These are phyloP conservation scores for Atta texana DNA, from an alignment of 1,140 invertebrate species.

Conservation along the genomic window DNA sequence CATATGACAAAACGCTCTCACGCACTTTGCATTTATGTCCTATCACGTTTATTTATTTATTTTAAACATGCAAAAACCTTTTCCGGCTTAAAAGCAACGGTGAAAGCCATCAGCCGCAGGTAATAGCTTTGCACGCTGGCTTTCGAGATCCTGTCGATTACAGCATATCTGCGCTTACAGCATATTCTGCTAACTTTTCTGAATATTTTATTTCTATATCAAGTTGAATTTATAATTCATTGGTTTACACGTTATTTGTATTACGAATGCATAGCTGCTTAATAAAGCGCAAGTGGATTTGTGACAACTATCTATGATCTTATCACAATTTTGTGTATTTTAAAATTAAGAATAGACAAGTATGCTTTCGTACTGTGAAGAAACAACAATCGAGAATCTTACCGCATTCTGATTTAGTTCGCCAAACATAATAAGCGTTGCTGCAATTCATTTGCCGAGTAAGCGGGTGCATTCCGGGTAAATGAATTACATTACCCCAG, in stretches of 20 bases:
- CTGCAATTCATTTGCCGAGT: conserved; percentile 64
- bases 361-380: not conserved
- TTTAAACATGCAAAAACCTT: conserved; percentile 63
- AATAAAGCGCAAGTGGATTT: not conserved
- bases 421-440: conserved; percentile 50
- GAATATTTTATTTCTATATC: conserved; percentile 30
- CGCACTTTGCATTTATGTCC: conserved; percentile 53
- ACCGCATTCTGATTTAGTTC: conserved; percentile 58
- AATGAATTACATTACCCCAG: conserved; percentile 63
- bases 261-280: not conserved
- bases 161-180: conserved; percentile 31
- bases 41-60: conserved; percentile 61
- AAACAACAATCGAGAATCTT: conserved; percentile 27
- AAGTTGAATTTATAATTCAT: conserved; percentile 43
- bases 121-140: conserved; percentile 52
- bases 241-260: conserved; percentile 2
- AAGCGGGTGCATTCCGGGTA: conserved; percentile 59
- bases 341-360: not conserved
- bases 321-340: not conserved
- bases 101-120: conserved; percentile 60
- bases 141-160: conserved; percentile 56
- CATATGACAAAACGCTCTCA: conserved; percentile 52
- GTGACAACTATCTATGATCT: not conserved
- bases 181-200: conserved; percentile 27
- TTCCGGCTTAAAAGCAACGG: conserved; percentile 56